Percentiles rank a stretch among this genome's conserved stretches.
Conservation (phyloP, 1,140 invertebrate genomes). For the Sarcophaga peregrina region DNA sequence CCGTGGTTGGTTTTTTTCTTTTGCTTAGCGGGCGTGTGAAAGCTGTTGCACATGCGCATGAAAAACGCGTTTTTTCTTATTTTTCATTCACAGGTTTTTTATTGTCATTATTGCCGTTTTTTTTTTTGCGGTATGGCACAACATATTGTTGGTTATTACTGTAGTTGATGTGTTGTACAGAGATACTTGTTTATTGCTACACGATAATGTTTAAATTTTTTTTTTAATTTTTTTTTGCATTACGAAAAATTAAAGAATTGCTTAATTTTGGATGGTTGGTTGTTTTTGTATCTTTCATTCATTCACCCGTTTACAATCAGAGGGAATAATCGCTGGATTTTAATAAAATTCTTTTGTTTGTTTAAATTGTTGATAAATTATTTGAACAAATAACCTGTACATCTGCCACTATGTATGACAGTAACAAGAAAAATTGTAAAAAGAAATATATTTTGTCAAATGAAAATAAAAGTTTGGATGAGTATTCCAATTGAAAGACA, state of each 20-base stretch:
- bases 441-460: neutral
- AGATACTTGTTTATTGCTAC: conserved; percentile 24
- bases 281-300: conserved; percentile 9
- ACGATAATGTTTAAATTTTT: conserved; percentile 29
- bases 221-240: conserved; percentile 29
- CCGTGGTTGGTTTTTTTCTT: neutral
- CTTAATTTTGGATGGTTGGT: conserved; percentile 14
- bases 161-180: conserved; percentile 23
- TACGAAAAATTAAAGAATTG: conserved; percentile 39
- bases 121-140: conserved; percentile 2
- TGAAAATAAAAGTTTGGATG: too few relatives aligned
- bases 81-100: conserved; percentile 18
- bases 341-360: conserved; percentile 8
- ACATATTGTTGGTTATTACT: neutral
- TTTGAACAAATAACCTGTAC: neutral
- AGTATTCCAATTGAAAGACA: too few relatives aligned
- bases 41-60: conserved; percentile 37
- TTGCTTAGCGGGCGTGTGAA: conserved; percentile 40
- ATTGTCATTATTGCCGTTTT: neutral
- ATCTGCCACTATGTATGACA: neutral
- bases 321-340: conserved; percentile 14
- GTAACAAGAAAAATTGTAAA: neutral
- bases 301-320: neutral
- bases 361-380: neutral
- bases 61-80: conserved; percentile 26